A percentile compares a stretch with the other conserved stretches of the same genome.
These are phyloP conservation scores for Belgica antarctica DNA, from an alignment of 2,888 invertebrate species.

Conservation along the genomic window DNA sequence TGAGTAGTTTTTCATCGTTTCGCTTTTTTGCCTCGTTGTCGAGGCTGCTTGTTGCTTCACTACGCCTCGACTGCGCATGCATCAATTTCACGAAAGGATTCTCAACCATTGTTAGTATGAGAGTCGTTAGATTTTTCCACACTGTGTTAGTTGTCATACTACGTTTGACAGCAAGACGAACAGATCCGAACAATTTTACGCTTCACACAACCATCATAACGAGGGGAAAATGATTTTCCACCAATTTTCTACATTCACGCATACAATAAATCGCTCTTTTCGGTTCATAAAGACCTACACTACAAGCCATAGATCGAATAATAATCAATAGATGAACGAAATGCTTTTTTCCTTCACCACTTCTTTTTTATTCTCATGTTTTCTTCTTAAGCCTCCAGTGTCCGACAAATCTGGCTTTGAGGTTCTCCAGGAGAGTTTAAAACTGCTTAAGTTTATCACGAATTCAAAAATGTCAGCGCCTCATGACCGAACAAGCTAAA, in stretches of 20 bases:
- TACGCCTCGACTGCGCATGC: not conserved
- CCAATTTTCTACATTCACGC: constrained; percentile 39
- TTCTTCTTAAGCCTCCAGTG: not conserved
- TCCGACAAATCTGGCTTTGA: not conserved
- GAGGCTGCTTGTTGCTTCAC: constrained; percentile 41
- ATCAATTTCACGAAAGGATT: constrained; percentile 27
- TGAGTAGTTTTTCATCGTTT: constrained; percentile 43
- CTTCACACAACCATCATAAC: not conserved
- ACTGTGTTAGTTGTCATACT: too few species aligned
- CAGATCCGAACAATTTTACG: not conserved
- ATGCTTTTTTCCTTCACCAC: constrained; percentile 22
- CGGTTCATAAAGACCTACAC: too few species aligned
- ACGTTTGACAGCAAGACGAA: not conserved
- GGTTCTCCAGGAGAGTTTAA: constrained; percentile 24
- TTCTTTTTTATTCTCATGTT: constrained; percentile 6
- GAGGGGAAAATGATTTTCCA: constrained; percentile 36
- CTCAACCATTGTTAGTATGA: not conserved
- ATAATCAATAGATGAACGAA: constrained; percentile 40
- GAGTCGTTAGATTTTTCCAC: not conserved
- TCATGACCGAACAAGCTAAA: constrained; percentile 35
- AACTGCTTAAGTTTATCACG: constrained; percentile 4
- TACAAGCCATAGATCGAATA: constrained; percentile 39
- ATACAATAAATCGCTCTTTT: too few species aligned
- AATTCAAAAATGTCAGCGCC: constrained; percentile 37
- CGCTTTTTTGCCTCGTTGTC: constrained; percentile 28